These are phyloP conservation scores for Diadumene lineata DNA, from an alignment of 92 coral and sea anemone genomes.

Conservation along the genomic window DNA sequence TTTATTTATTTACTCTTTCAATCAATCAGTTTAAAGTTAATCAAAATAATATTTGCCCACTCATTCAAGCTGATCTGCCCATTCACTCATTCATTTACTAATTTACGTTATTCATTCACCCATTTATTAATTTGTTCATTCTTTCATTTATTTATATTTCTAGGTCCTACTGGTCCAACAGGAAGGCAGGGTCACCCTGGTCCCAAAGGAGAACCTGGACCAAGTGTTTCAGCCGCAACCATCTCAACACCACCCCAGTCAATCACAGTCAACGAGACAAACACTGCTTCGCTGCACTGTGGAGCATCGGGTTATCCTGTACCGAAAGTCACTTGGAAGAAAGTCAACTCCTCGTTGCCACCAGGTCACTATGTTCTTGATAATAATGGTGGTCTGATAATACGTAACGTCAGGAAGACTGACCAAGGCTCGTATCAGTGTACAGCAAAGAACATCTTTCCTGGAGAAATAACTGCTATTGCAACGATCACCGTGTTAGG, in stretches of 20 bases:
- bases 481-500: slow-evolving; percentile 10
- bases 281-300: slow-evolving; percentile 19
- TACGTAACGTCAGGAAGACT: slow-evolving; percentile 8
- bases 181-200: slow-evolving; percentile 8
- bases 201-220: slow-evolving; percentile 30
- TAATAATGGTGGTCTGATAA: slow-evolving; percentile 20
- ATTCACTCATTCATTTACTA: no score
- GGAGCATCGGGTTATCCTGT: slow-evolving; percentile 31
- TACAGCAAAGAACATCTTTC: slow-evolving; percentile 20
- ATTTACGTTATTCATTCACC: no score
- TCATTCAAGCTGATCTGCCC: no score
- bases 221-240: slow-evolving; percentile 20
- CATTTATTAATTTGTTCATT: no score
- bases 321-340: slow-evolving; percentile 25
- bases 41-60: no score
- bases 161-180: slow-evolving; percentile 26
- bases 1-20: no score
- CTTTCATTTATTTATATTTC: no score
- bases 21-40: no score
- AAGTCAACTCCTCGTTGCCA: slow-evolving; percentile 27
- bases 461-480: slow-evolving; percentile 21
- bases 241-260: slow-evolving; percentile 15
- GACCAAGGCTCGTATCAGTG: slow-evolving; percentile 39
- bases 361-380: slow-evolving; percentile 2
- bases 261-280: slow-evolving; percentile 27